Evolutionary conservation across 30 jellyfish, hydroid and myxozoan species (phyloP), one percentile per base, ranked within the genome.

Genomic region (Catostylus mosaicus): DNA sequence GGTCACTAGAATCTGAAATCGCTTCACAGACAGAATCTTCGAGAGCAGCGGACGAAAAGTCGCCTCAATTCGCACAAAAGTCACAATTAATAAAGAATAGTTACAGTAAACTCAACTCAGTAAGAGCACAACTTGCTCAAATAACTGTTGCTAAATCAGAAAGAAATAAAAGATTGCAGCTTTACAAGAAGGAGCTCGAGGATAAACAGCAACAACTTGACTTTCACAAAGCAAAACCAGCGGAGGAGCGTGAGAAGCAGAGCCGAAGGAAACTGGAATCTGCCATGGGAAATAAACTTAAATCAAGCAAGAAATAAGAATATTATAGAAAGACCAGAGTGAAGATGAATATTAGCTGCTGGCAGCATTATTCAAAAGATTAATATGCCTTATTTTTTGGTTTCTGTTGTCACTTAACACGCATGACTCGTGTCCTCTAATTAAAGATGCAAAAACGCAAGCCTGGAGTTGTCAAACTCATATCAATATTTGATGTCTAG

Each of bases 51-150:
- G 64, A 77, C 23, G 90, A 78, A 27, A 63, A 66, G 24, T 51
- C 90, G 22, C 20, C 86, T 16, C 95, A 80, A 31, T 75, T 32
- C 37, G 72, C 78, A n/a, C 78, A 63, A 1, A 64, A 85, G 26
- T 34, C 88, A 16, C 88, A 85, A 36, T 40, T 92, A 35, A 67
- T 92, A 4, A 86, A 93, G 38, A 36, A 30, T 64, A 60, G 88
- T 2, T 84, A 81, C 68, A 73, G 82, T 61, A 86, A 92, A 64
- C 86, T 92, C 35, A 85, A 72, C 75, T 89, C 95, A 12, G 95
- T 89, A 23, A 89, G 98, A 23, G 87, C 98, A 9, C 96, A 92
- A 72, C 83, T 92, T 6, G 93, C 98, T 1, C 96, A 83, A 43
- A 86, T 82, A 18, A 73, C 89, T 7, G 88, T 92, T 19, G 96